These are phyloP conservation scores for Centrocercus urophasianus DNA, from an alignment of 2,113 vertebrate genomes.

Conservation along the genomic window DNA sequence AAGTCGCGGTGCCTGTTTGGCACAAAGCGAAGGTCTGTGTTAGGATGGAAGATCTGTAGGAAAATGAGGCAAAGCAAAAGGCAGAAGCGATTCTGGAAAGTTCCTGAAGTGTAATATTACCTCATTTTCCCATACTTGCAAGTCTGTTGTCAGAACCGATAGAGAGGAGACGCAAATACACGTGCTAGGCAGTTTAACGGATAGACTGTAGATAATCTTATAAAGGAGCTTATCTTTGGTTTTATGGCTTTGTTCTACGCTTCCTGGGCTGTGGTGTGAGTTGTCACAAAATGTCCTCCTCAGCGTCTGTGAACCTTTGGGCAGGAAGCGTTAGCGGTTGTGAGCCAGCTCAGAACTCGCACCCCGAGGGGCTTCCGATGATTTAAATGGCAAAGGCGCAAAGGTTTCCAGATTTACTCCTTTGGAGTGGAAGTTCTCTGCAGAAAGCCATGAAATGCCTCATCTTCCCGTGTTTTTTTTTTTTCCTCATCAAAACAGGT, in stretches of 20 bases:
- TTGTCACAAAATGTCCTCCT: too few relatives aligned
- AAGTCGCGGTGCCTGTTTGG: background rate
- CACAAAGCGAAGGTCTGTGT: rapidly evolving
- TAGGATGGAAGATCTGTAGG: background rate
- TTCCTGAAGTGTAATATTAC: rapidly evolving
- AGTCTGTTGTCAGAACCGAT: rapidly evolving
- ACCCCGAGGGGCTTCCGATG: too few relatives aligned
- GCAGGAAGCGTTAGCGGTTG: rapidly evolving
- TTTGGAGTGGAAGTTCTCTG: background rate
- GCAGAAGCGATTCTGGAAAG: background rate
- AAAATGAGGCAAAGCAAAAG: background rate
- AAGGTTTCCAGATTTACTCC: background rate
- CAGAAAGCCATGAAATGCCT: background rate
- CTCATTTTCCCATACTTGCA: rapidly evolving
- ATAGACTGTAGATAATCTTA: rapidly evolving
- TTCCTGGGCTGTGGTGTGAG: rapidly evolving
- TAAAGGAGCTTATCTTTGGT: background rate
- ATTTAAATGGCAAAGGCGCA: background rate
- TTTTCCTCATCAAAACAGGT: background rate
- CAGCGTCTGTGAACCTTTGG: background rate
- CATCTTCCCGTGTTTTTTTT: background rate
- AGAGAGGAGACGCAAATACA: rapidly evolving
- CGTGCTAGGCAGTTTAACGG: rapidly evolving
- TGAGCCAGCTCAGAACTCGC: rapidly evolving
- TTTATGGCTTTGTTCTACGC: rapidly evolving